phyloP scores from a whole-genome alignment of 2,888 invertebrate species.

The Caenorhabditis panamensis region DNA sequence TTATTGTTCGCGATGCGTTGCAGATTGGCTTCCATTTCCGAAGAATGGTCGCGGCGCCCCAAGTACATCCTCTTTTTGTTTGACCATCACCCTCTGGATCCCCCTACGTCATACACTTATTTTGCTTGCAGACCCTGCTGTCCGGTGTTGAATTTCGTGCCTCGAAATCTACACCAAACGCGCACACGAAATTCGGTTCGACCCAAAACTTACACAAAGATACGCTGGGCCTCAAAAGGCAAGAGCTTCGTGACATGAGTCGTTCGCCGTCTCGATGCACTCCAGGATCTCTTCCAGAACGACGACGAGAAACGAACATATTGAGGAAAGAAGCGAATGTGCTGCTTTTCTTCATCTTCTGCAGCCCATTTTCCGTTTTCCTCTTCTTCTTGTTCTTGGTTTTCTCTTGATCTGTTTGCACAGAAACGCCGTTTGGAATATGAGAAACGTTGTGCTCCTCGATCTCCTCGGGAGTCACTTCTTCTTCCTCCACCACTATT shows the following conservation, averaged over 20 bases:
- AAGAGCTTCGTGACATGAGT: slow-evolving; percentile 60
- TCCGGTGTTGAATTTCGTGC: slow-evolving; percentile 41
- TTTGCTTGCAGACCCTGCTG: background rate
- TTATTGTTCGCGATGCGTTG: slow-evolving; percentile 8
- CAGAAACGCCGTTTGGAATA: slow-evolving; percentile 21
- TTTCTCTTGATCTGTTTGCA: slow-evolving; percentile 23
- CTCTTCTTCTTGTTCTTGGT: slow-evolving; percentile 36
- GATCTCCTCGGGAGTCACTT: slow-evolving; percentile 32
- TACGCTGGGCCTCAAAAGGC: slow-evolving; percentile 56
- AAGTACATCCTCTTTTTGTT: slow-evolving; percentile 47
- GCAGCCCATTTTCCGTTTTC: slow-evolving; percentile 38
- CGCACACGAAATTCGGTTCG: background rate
- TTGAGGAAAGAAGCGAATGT: slow-evolving; percentile 61
- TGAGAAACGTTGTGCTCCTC: slow-evolving; percentile 32
- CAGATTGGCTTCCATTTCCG: slow-evolving; percentile 38
- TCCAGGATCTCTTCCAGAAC: slow-evolving; percentile 44
- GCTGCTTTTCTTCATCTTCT: slow-evolving; percentile 58
- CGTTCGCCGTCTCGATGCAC: slow-evolving; percentile 40
- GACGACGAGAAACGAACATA: slow-evolving; percentile 56
- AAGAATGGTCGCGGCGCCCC: slow-evolving; percentile 2
- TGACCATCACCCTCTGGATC: slow-evolving; percentile 12
- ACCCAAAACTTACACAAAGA: slow-evolving; percentile 55
- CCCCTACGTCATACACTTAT: slow-evolving; percentile 34
- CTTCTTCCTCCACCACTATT: slow-evolving; percentile 57
- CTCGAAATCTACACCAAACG: slow-evolving; percentile 29